phyloP scores from a whole-genome alignment of 1,140 invertebrate species.

The Ctenoplectra terminalis region DNA sequence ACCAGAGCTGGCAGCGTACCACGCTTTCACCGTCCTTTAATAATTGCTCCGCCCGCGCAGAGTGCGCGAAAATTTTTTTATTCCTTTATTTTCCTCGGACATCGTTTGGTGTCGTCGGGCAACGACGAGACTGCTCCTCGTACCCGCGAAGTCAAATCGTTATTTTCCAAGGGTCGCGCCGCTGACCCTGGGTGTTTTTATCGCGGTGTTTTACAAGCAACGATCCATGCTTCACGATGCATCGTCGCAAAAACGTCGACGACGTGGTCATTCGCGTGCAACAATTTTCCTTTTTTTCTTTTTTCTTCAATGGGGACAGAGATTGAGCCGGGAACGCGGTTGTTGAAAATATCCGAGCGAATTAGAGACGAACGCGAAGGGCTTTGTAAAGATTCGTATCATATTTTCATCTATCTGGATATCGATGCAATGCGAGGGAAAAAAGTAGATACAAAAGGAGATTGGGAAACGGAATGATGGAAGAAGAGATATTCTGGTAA shows the following conservation, averaged over 20 bases:
- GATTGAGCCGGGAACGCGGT: neutral
- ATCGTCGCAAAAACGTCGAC: neutral
- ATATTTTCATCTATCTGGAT: slow-evolving; percentile 1
- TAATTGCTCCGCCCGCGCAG: slow-evolving; percentile 55
- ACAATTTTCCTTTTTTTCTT: no score
- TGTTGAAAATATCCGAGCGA: slow-evolving; percentile 2
- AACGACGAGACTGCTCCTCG: neutral
- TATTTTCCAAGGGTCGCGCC: slow-evolving; percentile 43
- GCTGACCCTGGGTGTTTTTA: slow-evolving; percentile 52
- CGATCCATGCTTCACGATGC: neutral
- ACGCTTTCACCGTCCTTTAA: slow-evolving; percentile 30
- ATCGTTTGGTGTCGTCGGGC: neutral
- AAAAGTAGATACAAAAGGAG: neutral
- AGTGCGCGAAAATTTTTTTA: slow-evolving; percentile 54
- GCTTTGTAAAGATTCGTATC: slow-evolving; percentile 6
- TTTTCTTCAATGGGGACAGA: no score
- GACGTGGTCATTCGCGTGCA: neutral
- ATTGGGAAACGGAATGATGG: neutral
- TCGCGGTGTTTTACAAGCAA: slow-evolving; percentile 53
- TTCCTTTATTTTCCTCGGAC: slow-evolving; percentile 34
- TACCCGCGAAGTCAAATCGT: slow-evolving; percentile 46
- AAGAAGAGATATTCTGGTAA: neutral
- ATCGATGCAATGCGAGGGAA: neutral
- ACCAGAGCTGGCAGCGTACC: slow-evolving; percentile 7
- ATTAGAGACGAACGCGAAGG: neutral